Conservation (phyloP, 1,140 invertebrate species). For the Choristoneura fumiferana region DNA sequence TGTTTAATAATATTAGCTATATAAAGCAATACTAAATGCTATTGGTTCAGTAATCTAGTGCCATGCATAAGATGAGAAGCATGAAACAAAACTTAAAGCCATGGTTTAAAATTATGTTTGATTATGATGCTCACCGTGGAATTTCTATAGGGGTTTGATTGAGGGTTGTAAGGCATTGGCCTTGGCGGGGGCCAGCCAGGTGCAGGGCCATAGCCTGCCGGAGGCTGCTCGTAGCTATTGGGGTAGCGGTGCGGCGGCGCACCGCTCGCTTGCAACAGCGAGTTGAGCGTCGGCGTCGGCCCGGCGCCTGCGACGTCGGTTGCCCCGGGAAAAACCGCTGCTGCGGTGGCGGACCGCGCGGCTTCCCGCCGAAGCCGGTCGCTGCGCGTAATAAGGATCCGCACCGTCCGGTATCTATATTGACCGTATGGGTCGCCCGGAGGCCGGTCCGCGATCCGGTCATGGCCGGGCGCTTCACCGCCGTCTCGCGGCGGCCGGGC, state of each 20-base stretch:
- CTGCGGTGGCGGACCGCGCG: constrained; percentile 64
- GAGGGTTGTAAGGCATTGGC: constrained; percentile 75
- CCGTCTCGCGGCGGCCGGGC: constrained; percentile 63
- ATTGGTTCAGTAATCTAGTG: no score
- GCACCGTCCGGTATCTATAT: constrained; percentile 68
- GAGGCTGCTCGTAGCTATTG: constrained; percentile 72
- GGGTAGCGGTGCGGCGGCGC: constrained; percentile 80
- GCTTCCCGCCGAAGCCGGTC: constrained; percentile 71
- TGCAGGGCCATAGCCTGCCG: constrained; percentile 59
- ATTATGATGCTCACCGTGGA: constrained; percentile 61
- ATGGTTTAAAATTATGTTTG: no score
- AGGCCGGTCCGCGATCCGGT: constrained; percentile 60
- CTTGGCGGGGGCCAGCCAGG: constrained; percentile 70
- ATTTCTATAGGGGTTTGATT: constrained; percentile 74
- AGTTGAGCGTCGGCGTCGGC: constrained; percentile 95
- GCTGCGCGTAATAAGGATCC: constrained; percentile 64
- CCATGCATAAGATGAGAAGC: no score
- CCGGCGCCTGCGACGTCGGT: constrained; percentile 86
- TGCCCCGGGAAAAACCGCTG: constrained; percentile 83
- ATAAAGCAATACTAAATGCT: no score
- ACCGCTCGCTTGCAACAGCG: constrained; percentile 90
- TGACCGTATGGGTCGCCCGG: constrained; percentile 64
- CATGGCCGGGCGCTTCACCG: constrained; percentile 65
- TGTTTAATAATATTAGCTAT: no score
- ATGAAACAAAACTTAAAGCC: no score